A percentile compares a stretch with the other conserved stretches of the same genome.
Conservation (phyloP, 2,797 vertebrate species). For the Enteromius viviparus region DNA sequence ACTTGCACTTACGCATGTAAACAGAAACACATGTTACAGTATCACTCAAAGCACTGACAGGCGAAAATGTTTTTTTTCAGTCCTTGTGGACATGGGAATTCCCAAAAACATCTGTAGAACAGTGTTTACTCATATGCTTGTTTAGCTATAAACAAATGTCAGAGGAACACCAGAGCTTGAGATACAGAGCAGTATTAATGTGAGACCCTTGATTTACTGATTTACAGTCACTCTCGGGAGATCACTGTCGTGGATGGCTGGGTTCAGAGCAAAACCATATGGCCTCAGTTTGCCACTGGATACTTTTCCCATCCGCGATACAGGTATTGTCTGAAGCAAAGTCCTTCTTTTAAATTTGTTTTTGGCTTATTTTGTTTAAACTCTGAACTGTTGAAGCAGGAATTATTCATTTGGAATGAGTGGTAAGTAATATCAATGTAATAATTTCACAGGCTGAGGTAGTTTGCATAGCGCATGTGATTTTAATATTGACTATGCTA, state of each 20-base stretch:
- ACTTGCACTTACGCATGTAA: background rate
- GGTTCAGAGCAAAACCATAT: constrained; percentile 38
- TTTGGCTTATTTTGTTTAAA: background rate
- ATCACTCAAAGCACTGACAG: background rate
- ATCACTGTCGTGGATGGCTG: constrained; percentile 37
- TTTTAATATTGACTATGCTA: background rate
- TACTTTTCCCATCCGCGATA: constrained; percentile 5
- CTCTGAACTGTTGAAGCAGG: background rate
- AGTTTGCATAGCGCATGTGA: background rate
- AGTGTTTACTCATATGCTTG: constrained; percentile 52
- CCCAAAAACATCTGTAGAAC: constrained; percentile 46
- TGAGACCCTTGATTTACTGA: constrained; percentile 33
- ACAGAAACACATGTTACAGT: background rate
- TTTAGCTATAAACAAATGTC: constrained; percentile 56
- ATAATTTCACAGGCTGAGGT: background rate
- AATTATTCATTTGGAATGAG: constrained; percentile 1
- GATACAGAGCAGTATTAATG: constrained; percentile 37
- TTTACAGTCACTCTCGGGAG: constrained; percentile 39
- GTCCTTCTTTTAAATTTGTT: background rate
- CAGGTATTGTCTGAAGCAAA: background rate
- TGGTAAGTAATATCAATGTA: constrained; percentile 29
- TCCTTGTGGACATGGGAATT: constrained; percentile 20
- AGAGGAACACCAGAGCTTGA: constrained; percentile 34
- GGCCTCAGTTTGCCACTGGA: constrained; percentile 21
- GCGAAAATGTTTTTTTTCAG: background rate